Percentiles rank a stretch among this genome's conserved stretches.
These are phyloP conservation scores for Stegophylla sp. DNA, from an alignment of 2,888 invertebrate genomes.

Conservation along the genomic window DNA sequence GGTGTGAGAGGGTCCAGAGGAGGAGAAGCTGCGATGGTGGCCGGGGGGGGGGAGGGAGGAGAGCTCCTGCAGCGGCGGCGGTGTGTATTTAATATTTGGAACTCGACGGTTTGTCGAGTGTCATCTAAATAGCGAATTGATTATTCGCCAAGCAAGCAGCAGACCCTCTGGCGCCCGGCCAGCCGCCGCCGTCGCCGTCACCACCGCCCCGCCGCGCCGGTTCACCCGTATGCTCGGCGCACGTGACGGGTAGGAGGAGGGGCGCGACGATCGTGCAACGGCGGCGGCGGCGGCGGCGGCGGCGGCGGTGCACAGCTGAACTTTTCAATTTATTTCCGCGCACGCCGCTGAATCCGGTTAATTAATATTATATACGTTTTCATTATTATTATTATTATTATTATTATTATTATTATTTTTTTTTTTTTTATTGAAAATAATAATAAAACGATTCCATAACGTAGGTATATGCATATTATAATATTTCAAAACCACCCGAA, in stretches of 20 bases:
- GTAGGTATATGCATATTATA: too few species aligned
- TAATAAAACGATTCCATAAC: neutral
- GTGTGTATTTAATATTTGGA: slow-evolving; percentile 39
- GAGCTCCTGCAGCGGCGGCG: too few species aligned
- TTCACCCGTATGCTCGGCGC: neutral
- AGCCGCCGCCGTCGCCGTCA: neutral
- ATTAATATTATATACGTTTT: slow-evolving; percentile 26
- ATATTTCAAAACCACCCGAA: neutral
- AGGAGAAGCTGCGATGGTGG: neutral
- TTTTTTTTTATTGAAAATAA: slow-evolving; percentile 3
- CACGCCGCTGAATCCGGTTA: slow-evolving; percentile 1
- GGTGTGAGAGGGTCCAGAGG: neutral
- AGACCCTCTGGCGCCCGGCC: slow-evolving; percentile 52
- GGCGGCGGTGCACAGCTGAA: slow-evolving; percentile 22
- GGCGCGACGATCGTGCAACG: too few species aligned
- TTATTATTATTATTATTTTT: slow-evolving; percentile 4
- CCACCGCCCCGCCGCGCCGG: neutral
- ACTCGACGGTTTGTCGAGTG: slow-evolving; percentile 52
- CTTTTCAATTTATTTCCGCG: slow-evolving; percentile 41
- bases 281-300: neutral
- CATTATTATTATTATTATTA: neutral
- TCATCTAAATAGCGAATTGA: slow-evolving; percentile 54
- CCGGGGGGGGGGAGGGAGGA: too few species aligned
- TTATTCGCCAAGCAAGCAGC: slow-evolving; percentile 53
- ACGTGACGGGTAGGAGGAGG: neutral